A percentile compares a stretch with the other conserved stretches of the same genome.
phyloP scores from a whole-genome alignment of 2,888 invertebrate species.

The Pasiphila rectangulata region DNA sequence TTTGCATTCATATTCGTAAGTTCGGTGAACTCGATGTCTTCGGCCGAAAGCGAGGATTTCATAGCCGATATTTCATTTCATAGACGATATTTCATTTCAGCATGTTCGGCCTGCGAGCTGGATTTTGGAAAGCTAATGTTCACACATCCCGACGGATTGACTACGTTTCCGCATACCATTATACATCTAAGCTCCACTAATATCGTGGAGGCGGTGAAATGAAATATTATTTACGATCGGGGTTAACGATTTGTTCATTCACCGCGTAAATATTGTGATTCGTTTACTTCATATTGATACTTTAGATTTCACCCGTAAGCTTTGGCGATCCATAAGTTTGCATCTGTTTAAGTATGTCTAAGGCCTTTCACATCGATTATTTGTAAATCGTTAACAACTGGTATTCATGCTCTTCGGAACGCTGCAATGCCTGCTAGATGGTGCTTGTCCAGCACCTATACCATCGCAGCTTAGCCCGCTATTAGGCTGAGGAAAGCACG shows the following conservation, averaged over 20 bases:
- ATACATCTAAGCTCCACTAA: slow-evolving; percentile 29
- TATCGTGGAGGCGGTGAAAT: slow-evolving; percentile 37
- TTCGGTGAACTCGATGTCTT: too few species aligned
- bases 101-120: slow-evolving; percentile 39
- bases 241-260: slow-evolving; percentile 41
- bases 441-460: too few species aligned
- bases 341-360: too few species aligned
- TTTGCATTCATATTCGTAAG: too few species aligned
- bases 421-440: too few species aligned
- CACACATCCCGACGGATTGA: slow-evolving; percentile 34
- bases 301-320: neutral
- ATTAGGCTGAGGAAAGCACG: too few species aligned
- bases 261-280: slow-evolving; percentile 29
- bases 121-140: slow-evolving; percentile 48
- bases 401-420: too few species aligned
- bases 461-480: too few species aligned
- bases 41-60: slow-evolving; percentile 43
- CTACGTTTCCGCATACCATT: slow-evolving; percentile 56
- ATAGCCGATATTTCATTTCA: slow-evolving; percentile 65
- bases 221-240: slow-evolving; percentile 46
- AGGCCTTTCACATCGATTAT: too few species aligned
- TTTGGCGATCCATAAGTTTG: too few species aligned
- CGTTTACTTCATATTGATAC: too few species aligned
- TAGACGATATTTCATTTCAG: slow-evolving; percentile 64
- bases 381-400: too few species aligned